phyloP scores from a whole-genome alignment of 2,113 vertebrate species.

The Prionailurus bengalensis region DNA sequence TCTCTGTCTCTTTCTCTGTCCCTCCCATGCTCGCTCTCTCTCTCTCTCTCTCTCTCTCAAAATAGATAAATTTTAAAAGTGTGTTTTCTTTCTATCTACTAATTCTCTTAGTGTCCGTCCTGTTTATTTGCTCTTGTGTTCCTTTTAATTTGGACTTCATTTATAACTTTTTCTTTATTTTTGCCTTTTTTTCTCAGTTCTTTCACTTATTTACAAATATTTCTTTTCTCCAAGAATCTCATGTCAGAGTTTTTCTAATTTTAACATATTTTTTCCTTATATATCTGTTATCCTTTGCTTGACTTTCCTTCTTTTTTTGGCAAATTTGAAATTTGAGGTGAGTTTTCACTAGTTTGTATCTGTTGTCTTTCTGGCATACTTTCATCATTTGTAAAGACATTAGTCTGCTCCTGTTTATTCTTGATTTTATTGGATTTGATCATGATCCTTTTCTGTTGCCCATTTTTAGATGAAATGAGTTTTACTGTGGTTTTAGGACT shows the following conservation, averaged over 20 bases:
- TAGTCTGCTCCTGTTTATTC: background rate
- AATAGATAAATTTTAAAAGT: background rate
- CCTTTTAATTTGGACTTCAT: background rate
- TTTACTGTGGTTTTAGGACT: background rate
- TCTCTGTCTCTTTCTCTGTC: too few species aligned
- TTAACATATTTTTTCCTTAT: background rate
- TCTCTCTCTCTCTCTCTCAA: too few species aligned
- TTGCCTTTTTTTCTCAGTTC: background rate
- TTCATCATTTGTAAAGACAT: background rate
- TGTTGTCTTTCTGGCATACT: background rate
- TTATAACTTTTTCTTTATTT: background rate
- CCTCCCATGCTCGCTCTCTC: too few species aligned
- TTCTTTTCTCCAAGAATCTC: background rate
- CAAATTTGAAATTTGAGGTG: background rate
- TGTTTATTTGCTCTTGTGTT: background rate
- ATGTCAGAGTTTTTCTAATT: conserved; percentile 6
- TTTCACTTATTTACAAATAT: background rate
- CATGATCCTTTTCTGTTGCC: background rate
- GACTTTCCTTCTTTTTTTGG: background rate
- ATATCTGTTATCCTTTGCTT: background rate
- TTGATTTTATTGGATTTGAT: background rate
- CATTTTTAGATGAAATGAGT: background rate
- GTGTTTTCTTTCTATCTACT: background rate
- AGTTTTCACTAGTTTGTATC: background rate
- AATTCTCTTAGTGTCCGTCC: background rate